phyloP scores from a whole-genome alignment of 2,797 vertebrate species.

The Notolepis coatsorum region DNA sequence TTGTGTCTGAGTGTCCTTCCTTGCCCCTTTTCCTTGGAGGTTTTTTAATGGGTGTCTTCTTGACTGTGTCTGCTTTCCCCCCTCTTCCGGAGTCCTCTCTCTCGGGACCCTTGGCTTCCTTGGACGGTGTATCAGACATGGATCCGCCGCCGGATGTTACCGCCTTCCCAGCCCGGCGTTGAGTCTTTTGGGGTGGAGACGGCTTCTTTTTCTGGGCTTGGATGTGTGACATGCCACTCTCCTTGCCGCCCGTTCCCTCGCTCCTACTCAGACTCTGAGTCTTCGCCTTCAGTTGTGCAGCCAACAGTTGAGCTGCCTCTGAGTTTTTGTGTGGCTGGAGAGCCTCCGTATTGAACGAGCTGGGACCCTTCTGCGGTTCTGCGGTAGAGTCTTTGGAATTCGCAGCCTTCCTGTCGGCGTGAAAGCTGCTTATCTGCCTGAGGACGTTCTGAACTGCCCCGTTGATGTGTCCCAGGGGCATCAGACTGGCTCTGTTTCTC shows the following conservation, averaged over 20 bases:
- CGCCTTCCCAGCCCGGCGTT: not conserved
- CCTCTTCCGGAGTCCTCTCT: not conserved
- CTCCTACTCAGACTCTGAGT: slow-evolving; percentile 82
- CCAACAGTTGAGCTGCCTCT: slow-evolving; percentile 76
- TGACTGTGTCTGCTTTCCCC: slow-evolving; percentile 7
- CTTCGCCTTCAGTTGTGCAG: slow-evolving; percentile 85
- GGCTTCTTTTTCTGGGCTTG: slow-evolving; percentile 79
- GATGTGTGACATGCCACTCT: slow-evolving; percentile 55
- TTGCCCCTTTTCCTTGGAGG: slow-evolving; percentile 14
- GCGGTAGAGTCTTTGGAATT: slow-evolving; percentile 63
- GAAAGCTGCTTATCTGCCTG: slow-evolving; percentile 66
- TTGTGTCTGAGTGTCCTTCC: slow-evolving; percentile 18
- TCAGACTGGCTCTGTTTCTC: slow-evolving; percentile 52
- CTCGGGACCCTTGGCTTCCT: not conserved
- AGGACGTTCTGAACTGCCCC: slow-evolving; percentile 71
- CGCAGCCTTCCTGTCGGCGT: slow-evolving; percentile 52
- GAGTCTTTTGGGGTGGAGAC: slow-evolving; percentile 84
- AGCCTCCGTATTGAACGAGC: slow-evolving; percentile 64
- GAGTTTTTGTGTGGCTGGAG: slow-evolving; percentile 77
- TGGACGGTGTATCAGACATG: not conserved
- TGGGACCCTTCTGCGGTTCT: slow-evolving; percentile 64
- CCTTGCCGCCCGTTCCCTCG: slow-evolving; percentile 50
- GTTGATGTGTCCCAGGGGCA: slow-evolving; percentile 70
- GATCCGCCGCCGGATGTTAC: not conserved
- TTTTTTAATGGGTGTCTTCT: slow-evolving; percentile 1